Base-by-base conservation (phyloP, 2,888 invertebrate species). In the Drosophila mettleri region DNA sequence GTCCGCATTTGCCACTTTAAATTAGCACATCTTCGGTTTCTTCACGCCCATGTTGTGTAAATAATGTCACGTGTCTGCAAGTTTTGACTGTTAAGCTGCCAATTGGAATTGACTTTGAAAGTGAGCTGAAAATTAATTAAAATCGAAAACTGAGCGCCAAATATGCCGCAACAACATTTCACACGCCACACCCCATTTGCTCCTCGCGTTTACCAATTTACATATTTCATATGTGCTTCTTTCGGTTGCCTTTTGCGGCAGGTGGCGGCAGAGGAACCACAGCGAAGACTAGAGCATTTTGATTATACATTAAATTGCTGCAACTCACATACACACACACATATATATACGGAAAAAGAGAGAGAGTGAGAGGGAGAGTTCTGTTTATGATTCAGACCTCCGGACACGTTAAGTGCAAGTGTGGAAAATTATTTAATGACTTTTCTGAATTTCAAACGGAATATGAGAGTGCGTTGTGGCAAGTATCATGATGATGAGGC, bases 381-480 rank as follows among this genome's bases (percentile, higher is more conserved):
- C 55, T 74, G 66, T 59, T 70, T 78, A 61, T 69, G 54, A 66
- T 59, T 41, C 34, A n/a, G 33, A 8, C 22, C 24, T 36, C 27
- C 29, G 48, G 27, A 60, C 60, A 77, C 71, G 61, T 78, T 82
- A 74, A 89, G 85, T 82, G 89, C 81, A 84, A 89, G 75, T 89
- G 87, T 84, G 74, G 82, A 87, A 89, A 89, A 88, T 89, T 85
- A 89, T 89, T 88, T 89, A 88, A 88, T 89, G 87, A 89, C 89
- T 88, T 89, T 82, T 85, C 84, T 77, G 88, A 80, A 86, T 82
- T 85, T 80, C 72, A 89, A 88, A 88, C 82, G 75, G 87, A 88
- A 89, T 89, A 77, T 66, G 72, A 75, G 71, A 84, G 89, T 80
- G 87, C 64, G 77, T 70, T 81, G 80, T 46, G 86, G 58, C 64